Conservation (phyloP, 2,113 vertebrate species). For the Alosa alosa region DNA sequence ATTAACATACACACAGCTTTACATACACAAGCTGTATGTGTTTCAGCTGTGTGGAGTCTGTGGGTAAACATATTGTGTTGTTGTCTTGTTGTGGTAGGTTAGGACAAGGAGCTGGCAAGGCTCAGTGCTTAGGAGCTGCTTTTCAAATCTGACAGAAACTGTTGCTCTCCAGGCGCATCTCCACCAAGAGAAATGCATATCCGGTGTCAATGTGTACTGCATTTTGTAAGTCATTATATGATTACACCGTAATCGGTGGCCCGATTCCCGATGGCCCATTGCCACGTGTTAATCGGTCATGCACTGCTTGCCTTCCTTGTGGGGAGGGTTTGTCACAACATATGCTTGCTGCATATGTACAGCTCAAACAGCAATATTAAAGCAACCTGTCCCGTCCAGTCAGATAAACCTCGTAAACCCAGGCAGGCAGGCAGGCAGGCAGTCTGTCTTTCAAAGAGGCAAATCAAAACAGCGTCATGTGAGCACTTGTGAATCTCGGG, state of each 20-base stretch:
- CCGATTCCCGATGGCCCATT: not conserved
- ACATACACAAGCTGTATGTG: constrained; percentile 22
- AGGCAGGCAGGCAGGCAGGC: not conserved
- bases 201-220: not conserved
- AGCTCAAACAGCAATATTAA: not conserved
- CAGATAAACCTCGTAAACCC: not conserved
- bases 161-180: not conserved
- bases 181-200: not conserved
- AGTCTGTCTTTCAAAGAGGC: not conserved
- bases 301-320: not conserved
- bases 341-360: not conserved
- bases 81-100: constrained; percentile 53
- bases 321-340: not conserved
- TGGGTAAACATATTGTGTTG: constrained; percentile 48
- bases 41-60: constrained; percentile 39
- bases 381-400: not conserved
- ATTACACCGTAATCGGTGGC: not conserved
- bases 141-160: constrained; percentile 45
- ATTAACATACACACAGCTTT: constrained; percentile 42
- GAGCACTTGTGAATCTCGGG: not conserved
- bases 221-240: not conserved
- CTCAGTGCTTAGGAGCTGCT: constrained; percentile 43
- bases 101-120: constrained; percentile 46
- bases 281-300: not conserved
- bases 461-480: not conserved